Base-by-base conservation (phyloP, 2,888 invertebrate genomes). In the Gastracanthus pulcherrimus region DNA sequence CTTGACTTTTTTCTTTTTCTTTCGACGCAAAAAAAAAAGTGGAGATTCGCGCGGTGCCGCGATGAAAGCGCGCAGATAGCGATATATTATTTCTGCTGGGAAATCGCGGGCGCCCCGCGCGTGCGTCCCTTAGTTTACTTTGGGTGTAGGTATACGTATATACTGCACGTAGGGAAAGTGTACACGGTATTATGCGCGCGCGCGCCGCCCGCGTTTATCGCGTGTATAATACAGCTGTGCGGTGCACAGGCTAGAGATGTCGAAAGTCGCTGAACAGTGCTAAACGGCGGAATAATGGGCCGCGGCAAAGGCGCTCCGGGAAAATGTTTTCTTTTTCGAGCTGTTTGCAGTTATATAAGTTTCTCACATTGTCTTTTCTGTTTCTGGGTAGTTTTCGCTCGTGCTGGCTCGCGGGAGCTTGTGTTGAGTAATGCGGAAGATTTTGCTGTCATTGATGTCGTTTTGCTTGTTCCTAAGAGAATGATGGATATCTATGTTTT, bases 1-100 rank as follows among this genome's bases (percentile, higher is more conserved):
- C 51, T 51, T 16, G 26, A 58, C 69, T 69, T 55, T n/a, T 71
- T 71, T 80, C 80, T 72, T 79, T 51, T n/a, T 26, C 48, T 64
- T 29, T 29, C 26, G 75, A n/a, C 75, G 34, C 78, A 81, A 82
- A 78, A 82, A 81, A 83, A n/a, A n/a, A n/a, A n/a, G n/a, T n/a
- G n/a, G n/a, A n/a, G n/a, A n/a, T n/a, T n/a, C n/a, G n/a, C 70
- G 75, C 76, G 82, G 75, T 83, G 84, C 83, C 19, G 31, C 60
- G 80, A 84, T 77, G 84, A 84, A 84, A 85, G 78, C 66, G 76
- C 62, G 34, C 26, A 16, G 79, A 76, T 82, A 80, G n/a, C 29
- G 19, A 48, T 19, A 34, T 11, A 6, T n/a, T n/a, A n/a, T n/a
- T n/a, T n/a, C n/a, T n/a, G 2, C 71, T 72, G 76, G 74, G 77